Evolutionary conservation across 2,888 invertebrate genomes (phyloP), one percentile per base, ranked within the genome.

Genomic region (Drosophila affinis): DNA sequence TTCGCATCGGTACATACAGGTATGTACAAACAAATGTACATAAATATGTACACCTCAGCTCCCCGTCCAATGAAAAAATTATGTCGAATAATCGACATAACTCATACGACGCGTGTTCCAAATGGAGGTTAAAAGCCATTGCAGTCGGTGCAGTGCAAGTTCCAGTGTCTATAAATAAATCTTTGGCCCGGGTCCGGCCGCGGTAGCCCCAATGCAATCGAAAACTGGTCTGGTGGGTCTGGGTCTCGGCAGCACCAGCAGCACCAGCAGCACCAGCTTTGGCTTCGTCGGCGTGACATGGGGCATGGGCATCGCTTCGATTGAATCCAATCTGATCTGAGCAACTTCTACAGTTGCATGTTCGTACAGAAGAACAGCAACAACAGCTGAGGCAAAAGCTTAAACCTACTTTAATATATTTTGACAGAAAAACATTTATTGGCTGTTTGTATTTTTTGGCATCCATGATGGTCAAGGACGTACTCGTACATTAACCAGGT

Each of bases 81-180:
- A 65, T 64, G 51, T 47, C 62, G 49, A 56, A 62, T 71, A 69
- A 72, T 72, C 68, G 62, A 57, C 75, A 80, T 82, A 82, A 81
- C 82, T 85, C 82, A 85, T 85, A 85, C 85, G 85, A 82, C 70
- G 83, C 77, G 78, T 85, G 76, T 72, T 71, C 76, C 77, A 72
- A 83, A 84, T 83, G 87, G 79, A 84, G 87, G 83, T 78, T 84
- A 86, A 86, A 78, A 86, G 86, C 86, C 80, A 73, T 68, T 62
- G 68, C 68, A 74, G 69, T 48, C 69, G 54, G 52, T 70, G 65
- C 64, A 64, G 67, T 67, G 67, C 64, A 64, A 56, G 70, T 57
- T 59, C 56, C 56, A 62, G 56, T 53, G 71, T 86, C 81, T 86
- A 84, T 84, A 86, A 84, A 84, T 84, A 84, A 83, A 83, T 84